Conservation (phyloP, 2,113 vertebrate genomes). For the Trogon surrucura region DNA sequence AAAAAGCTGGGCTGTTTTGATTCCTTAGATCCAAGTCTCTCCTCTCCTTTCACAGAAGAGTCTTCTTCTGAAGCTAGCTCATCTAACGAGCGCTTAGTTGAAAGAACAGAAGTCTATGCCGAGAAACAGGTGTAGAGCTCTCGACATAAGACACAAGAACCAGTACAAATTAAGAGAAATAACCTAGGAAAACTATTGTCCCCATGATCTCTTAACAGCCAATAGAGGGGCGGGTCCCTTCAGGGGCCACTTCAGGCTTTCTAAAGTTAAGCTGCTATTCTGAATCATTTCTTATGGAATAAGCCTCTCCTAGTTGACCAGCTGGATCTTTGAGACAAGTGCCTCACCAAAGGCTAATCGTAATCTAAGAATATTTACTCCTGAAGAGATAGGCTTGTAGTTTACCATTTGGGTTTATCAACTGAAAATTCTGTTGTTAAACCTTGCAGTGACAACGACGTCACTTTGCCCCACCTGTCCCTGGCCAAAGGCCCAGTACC, state of each 20-base stretch:
- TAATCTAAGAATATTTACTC: background rate
- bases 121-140: background rate
- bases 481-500: constrained; percentile 19
- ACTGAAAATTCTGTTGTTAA: background rate
- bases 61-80: background rate
- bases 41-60: background rate
- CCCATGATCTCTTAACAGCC: background rate
- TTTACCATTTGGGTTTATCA: background rate
- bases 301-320: background rate
- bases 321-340: background rate
- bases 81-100: background rate
- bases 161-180: background rate
- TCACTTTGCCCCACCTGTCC: background rate
- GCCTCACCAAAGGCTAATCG: background rate
- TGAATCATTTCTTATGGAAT: background rate
- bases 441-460: background rate
- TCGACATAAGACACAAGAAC: background rate
- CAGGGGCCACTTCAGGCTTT: background rate
- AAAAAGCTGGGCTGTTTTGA: background rate
- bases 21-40: background rate
- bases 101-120: background rate
- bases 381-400: background rate
- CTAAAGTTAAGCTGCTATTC: background rate
- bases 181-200: background rate
- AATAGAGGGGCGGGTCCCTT: background rate